These are phyloP conservation scores for Lagocephalus sceleratus DNA, from an alignment of 2,797 vertebrate species.

Conservation along the genomic window DNA sequence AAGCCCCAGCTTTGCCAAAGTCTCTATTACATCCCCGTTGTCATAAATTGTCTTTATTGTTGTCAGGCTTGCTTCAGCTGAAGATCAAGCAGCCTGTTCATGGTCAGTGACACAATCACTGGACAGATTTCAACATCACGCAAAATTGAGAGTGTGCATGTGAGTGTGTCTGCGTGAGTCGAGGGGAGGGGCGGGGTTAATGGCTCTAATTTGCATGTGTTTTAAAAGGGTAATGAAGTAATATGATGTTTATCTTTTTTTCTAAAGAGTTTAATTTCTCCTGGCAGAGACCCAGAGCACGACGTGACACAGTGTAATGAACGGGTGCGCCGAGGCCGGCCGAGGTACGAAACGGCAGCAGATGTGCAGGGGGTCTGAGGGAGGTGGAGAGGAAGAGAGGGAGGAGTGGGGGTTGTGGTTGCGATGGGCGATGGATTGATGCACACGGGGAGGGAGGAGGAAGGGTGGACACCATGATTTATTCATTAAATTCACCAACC, in stretches of 20 bases:
- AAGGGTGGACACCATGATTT: conserved; percentile 77
- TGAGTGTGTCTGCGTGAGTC: conserved; percentile 29
- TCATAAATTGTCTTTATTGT: conserved; percentile 99
- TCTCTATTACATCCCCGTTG: conserved; percentile 96
- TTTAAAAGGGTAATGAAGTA: conserved; percentile 99
- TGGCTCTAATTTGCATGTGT: conserved; percentile 95
- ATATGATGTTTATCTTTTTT: conserved; percentile 96
- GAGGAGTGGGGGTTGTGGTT: conserved; percentile 59
- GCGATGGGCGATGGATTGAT: conserved; percentile 66
- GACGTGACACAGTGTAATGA: conserved; percentile 81
- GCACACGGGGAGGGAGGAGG: conserved; percentile 15
- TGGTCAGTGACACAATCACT: conserved; percentile 85
- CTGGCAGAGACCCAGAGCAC: conserved; percentile 81
- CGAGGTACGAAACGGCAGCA: conserved; percentile 82
- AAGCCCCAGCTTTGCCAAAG: conserved; percentile 82
- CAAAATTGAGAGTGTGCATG: conserved; percentile 52
- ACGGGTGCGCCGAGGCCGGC: conserved; percentile 77
- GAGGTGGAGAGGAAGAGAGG: conserved; percentile 37
- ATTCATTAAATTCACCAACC: conserved; percentile 88
- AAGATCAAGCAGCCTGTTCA: conserved; percentile 75
- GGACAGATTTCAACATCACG: conserved; percentile 87
- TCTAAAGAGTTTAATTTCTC: conserved; percentile 94
- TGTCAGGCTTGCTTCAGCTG: conserved; percentile 89
- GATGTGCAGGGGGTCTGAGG: conserved; percentile 76
- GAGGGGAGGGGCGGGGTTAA: conserved; percentile 74